Base-by-base conservation (phyloP, 2,797 vertebrate species). In the Megaceryle alcyon region DNA sequence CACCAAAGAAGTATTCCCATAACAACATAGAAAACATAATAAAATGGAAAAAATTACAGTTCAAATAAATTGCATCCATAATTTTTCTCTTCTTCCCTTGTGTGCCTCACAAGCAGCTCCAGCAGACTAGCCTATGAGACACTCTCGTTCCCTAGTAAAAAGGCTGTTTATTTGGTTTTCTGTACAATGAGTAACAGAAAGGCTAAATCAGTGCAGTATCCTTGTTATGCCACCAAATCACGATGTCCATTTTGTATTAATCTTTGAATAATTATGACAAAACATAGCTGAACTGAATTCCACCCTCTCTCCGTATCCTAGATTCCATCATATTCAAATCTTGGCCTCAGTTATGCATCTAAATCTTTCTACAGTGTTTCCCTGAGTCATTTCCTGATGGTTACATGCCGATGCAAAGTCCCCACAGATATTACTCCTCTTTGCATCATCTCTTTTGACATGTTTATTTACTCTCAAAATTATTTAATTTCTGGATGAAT, bases 191-290 rank as follows among this genome's bases (percentile, higher is more conserved):
- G 64, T 26, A 60, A 9, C 11, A 75, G 21, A 31, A 70, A 51
- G 28, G 28, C 37, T 76, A 61, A 73, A 31, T 17, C 79, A 44
- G 5, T 39, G 33, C 41, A 69, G 21, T 2, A 31, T 8, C 54
- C 22, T 4, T 3, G 6, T 17, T 31, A 14, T 70, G 41, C 31
- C 85, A 85, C 41, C 4, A 46, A 80, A 26, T 37, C 63, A 53
- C 0, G 0, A 68, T 23, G 10, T 26, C 35, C 20, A 21, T 41
- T 68, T 56, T 22, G 5, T n/a, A 28, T 13, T 46, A 43, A 11
- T 3, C 37, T 66, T 29, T 33, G 18, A 71, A n/a, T 35, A 78
- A n/a, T 28, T 54, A 51, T 19, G 6, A n/a, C 23, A 59, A 35
- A 92, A 54, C 44, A 63, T 4, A 72, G 33, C 31, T 72, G 65